These are phyloP conservation scores for Melanargia galathea DNA, from an alignment of 2,888 invertebrate species.

Conservation along the genomic window DNA sequence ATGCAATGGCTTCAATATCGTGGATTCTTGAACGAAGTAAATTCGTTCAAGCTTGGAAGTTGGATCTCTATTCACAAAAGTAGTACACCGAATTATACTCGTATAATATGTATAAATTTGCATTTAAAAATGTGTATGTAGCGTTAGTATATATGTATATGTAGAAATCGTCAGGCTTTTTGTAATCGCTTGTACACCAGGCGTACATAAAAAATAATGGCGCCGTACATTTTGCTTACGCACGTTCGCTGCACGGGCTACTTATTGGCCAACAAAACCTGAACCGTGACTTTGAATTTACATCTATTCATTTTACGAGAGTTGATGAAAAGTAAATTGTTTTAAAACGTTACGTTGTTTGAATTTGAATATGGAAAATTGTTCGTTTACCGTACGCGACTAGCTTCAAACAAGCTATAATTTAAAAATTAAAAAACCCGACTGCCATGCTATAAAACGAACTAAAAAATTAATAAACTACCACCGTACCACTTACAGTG, in stretches of 20 bases:
- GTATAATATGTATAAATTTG: too few species aligned
- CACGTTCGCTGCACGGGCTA: conserved; percentile 26
- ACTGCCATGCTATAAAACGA: too few species aligned
- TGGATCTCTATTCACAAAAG: too few species aligned
- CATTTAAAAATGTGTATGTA: too few species aligned
- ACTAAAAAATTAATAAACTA: too few species aligned
- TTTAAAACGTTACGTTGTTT: background rate
- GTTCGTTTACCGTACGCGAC: background rate
- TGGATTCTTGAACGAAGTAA: too few species aligned
- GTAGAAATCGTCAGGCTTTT: conserved; percentile 1
- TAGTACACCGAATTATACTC: too few species aligned
- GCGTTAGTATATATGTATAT: background rate
- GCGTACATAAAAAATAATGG: conserved; percentile 56
- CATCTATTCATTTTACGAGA: conserved; percentile 8
- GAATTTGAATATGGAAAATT: conserved; percentile 3
- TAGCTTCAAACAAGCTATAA: background rate
- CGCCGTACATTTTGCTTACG: conserved; percentile 33
- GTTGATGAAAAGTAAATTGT: conserved; percentile 35
- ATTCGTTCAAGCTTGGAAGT: too few species aligned
- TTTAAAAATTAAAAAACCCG: background rate
- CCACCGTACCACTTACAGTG: too few species aligned
- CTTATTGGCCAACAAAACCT: conserved; percentile 9
- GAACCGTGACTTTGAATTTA: conserved; percentile 20
- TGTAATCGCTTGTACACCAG: conserved; percentile 52
- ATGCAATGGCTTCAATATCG: too few species aligned